A percentile compares a stretch with the other conserved stretches of the same genome.
These are phyloP conservation scores for Pseudoips prasinana DNA, from an alignment of 2,888 invertebrate species.

Conservation along the genomic window DNA sequence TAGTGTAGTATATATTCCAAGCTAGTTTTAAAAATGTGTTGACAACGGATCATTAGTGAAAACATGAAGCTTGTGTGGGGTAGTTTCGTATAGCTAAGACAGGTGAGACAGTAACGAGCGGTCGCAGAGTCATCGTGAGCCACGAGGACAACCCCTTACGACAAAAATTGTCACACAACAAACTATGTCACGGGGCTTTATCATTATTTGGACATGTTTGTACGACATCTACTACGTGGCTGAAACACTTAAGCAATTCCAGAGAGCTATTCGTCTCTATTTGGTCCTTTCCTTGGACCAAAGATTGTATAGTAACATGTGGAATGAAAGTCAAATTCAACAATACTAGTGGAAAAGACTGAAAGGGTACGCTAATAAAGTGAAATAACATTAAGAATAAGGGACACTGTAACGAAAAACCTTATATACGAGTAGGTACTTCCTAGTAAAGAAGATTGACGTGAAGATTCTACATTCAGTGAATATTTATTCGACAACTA, in stretches of 20 bases:
- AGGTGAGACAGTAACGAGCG: conserved; percentile 77
- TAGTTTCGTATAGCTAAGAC: conserved; percentile 50
- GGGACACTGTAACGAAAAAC: too few relatives aligned
- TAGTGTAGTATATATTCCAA: conserved; percentile 12
- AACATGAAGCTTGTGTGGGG: conserved; percentile 44
- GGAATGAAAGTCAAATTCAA: too few relatives aligned
- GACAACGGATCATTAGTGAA: conserved; percentile 67
- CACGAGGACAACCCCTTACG: conserved; percentile 67
- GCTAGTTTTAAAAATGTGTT: conserved; percentile 20
- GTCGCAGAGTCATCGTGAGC: conserved; percentile 67
- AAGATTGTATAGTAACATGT: too few relatives aligned
- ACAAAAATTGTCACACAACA: conserved; percentile 72
- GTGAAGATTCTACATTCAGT: too few relatives aligned
- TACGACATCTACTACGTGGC: neutral
- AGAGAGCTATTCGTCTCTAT: too few relatives aligned
- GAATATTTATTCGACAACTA: too few relatives aligned
- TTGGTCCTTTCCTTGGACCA: too few relatives aligned
- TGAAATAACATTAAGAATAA: too few relatives aligned
- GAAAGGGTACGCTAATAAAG: too few relatives aligned
- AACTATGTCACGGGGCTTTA: conserved; percentile 66
- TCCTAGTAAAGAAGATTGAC: too few relatives aligned
- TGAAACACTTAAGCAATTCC: neutral
- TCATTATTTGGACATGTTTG: conserved; percentile 58
- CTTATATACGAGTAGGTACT: too few relatives aligned
- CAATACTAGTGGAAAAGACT: too few relatives aligned